A percentile compares a stretch with the other conserved stretches of the same genome.
Conservation (phyloP, 2,888 invertebrate genomes). For the Clepsis dumicolana region DNA sequence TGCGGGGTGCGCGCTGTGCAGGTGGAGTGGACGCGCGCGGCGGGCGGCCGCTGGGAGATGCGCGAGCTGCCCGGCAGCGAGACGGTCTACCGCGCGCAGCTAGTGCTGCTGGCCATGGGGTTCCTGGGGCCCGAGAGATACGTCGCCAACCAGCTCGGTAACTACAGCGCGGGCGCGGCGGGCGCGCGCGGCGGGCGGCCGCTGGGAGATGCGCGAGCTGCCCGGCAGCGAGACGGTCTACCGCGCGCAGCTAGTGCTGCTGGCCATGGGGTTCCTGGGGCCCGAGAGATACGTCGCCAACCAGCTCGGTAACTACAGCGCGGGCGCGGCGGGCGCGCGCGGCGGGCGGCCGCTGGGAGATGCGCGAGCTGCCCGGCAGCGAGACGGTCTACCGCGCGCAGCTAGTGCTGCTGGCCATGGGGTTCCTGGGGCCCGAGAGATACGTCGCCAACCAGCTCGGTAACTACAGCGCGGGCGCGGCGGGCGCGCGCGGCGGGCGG, state of each 20-base stretch:
- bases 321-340: slow-evolving; percentile 98
- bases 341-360: slow-evolving; percentile 96
- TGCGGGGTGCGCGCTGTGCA: slow-evolving; percentile 95
- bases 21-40: slow-evolving; percentile 97
- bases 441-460: slow-evolving; percentile 92
- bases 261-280: slow-evolving; percentile 99
- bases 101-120: slow-evolving; percentile 99
- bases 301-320: slow-evolving; percentile 90
- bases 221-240: slow-evolving; percentile 92
- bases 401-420: slow-evolving; percentile 98
- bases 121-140: slow-evolving; percentile 98
- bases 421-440: slow-evolving; percentile 98
- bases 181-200: slow-evolving; percentile 95
- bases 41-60: slow-evolving; percentile 97
- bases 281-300: slow-evolving; percentile 96
- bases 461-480: slow-evolving; percentile 93
- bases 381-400: slow-evolving; percentile 94
- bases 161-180: slow-evolving; percentile 96
- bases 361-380: slow-evolving; percentile 93
- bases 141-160: slow-evolving; percentile 91
- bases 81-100: slow-evolving; percentile 93
- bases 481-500: slow-evolving; percentile 97
- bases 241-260: slow-evolving; percentile 95
- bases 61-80: slow-evolving; percentile 93
- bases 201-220: slow-evolving; percentile 97